Percentiles rank a stretch among this genome's conserved stretches.
These are phyloP conservation scores for Coreoperca whiteheadi DNA, from an alignment of 2,113 vertebrate species.

Conservation along the genomic window DNA sequence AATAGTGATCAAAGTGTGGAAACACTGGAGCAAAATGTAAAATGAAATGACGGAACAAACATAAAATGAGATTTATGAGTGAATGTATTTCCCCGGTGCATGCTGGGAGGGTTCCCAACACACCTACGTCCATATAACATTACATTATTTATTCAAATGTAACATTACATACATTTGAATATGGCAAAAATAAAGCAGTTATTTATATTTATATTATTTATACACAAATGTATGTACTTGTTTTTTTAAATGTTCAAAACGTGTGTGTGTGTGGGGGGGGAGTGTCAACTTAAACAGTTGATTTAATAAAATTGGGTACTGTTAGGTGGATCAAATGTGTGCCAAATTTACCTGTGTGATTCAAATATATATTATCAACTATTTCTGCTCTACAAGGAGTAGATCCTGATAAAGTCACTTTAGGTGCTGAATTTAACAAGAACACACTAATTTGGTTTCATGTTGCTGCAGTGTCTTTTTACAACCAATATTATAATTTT, in stretches of 20 bases:
- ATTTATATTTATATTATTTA: not conserved
- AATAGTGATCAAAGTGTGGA: too few relatives aligned
- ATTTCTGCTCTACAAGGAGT: not conserved
- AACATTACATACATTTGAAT: not conserved
- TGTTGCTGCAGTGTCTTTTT: not conserved
- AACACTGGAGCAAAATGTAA: too few relatives aligned
- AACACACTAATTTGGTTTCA: too few relatives aligned
- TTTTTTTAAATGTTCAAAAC: not conserved
- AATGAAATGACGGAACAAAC: too few relatives aligned
- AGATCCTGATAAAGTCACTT: not conserved
- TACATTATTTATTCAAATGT: too few relatives aligned
- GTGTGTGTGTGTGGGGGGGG: not conserved
- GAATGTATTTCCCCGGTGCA: too few relatives aligned
- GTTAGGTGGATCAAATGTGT: not conserved
- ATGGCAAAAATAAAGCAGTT: not conserved
- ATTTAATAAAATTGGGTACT: not conserved
- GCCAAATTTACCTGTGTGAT: not conserved
- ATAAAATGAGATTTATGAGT: too few relatives aligned
- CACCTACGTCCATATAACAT: too few relatives aligned
- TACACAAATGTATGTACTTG: not conserved
- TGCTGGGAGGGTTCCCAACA: too few relatives aligned
- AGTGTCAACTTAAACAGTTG: not conserved
- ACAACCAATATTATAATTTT: too few relatives aligned
- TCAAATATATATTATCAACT: not conserved
- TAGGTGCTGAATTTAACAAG: not conserved